Conservation (phyloP, 2,797 vertebrate genomes). For the Poliocrania exsul region DNA sequence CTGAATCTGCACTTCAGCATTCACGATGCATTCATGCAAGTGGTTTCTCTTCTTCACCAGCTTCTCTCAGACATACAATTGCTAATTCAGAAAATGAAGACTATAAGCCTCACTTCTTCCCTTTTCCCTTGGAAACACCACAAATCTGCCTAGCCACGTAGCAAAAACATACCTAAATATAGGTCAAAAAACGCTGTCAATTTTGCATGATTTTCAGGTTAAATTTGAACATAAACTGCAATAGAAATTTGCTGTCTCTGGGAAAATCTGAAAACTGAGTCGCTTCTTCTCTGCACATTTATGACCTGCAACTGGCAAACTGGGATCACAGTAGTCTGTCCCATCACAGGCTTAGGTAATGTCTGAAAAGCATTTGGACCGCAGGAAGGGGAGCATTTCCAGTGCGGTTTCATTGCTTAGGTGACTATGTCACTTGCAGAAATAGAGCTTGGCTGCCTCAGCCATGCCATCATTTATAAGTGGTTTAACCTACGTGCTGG, state of each 20-base stretch:
- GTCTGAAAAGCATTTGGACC: conserved; percentile 26
- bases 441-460: conserved; percentile 33
- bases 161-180: not conserved
- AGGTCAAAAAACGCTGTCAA: not conserved
- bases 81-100: not conserved
- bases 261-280: not conserved
- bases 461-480: not conserved
- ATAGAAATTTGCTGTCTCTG: not conserved
- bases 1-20: not conserved
- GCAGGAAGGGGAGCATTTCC: not conserved
- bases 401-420: not conserved
- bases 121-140: not conserved
- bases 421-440: conserved; percentile 20
- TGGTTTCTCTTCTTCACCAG: not conserved
- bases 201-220: not conserved
- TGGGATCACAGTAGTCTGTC: not conserved
- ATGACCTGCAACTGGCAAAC: not conserved
- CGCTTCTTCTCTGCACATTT: not conserved
- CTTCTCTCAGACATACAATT: not conserved
- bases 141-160: not conserved
- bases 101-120: not conserved
- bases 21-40: not conserved
- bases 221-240: not conserved
- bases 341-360: conserved; percentile 54
- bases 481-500: conserved; percentile 21